Base-by-base conservation (phyloP, 2,888 invertebrate species). In the Deilephila porcellus region DNA sequence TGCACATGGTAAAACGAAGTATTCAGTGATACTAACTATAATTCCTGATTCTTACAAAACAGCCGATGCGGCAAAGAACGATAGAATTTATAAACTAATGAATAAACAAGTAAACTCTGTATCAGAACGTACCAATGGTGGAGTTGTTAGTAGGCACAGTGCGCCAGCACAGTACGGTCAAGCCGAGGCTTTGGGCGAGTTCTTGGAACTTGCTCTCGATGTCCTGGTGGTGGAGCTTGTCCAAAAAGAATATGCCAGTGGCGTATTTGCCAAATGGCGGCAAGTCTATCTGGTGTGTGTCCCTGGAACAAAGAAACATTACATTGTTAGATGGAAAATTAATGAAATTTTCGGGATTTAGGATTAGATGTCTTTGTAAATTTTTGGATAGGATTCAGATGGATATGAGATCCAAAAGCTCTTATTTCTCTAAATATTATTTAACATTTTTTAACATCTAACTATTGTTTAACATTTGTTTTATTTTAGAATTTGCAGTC, bases 191-290 rank as follows among this genome's bases (percentile, higher is more conserved):
- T 82, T 96, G 96, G 74, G 99, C 98, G 84, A 99, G 94, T 79
- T 95, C 96, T 77, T 96, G 95, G 91, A 99, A 99, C 83, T 97
- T 96, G 80, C 96, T 95, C 93, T 99, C 98, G 73, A 97, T 97
- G 82, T 97, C 96, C 83, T 96, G 95, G 84, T 98, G 97, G 84
- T 97, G 97, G 71, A 96, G 95, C 89, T 97, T 97, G 91, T 99
- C 98, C 91, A 99, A 95, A 94, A 98, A 99, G 87, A 99, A 96
- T 79, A 99, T 98, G 76, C 99, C 99, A 29, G 99, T 99, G 73
- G 99, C 99, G 95, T 99, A 99, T 80, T 96, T 95, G 5, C 99
- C 99, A 83, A 97, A 96, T 29, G 96, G 96, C 11, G 99, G 99
- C 82, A 99, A 95, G 79, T 96, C 96, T 76, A 99, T 95, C 83